Evolutionary conservation across 2,888 invertebrate genomes (phyloP).

Genomic region (Helobdella robusta): DNA sequence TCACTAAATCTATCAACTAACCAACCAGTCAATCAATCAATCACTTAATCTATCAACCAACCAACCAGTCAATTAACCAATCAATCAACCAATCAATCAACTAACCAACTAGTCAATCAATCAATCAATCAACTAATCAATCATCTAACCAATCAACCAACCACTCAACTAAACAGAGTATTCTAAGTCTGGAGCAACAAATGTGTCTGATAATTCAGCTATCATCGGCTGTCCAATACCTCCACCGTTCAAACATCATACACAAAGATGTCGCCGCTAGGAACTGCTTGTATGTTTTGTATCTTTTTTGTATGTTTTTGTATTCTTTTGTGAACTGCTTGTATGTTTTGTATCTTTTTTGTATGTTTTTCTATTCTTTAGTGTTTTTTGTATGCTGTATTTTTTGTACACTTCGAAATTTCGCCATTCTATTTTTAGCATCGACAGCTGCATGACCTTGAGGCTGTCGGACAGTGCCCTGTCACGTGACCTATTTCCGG

Average conservation of each 20-base stretch:
- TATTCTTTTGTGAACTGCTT: not conserved
- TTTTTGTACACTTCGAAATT: too few relatives aligned
- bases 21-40: too few relatives aligned
- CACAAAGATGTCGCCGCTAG: constrained; percentile 24
- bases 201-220: constrained; percentile 25
- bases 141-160: too few relatives aligned
- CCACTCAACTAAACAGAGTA: too few relatives aligned
- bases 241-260: constrained; percentile 13
- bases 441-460: constrained; percentile 27
- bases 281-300: constrained; percentile 22
- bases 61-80: too few relatives aligned
- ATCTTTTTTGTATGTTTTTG: not conserved
- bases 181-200: constrained; percentile 19
- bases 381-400: too few relatives aligned
- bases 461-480: constrained; percentile 24
- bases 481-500: constrained; percentile 23
- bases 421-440: too few relatives aligned
- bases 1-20: too few relatives aligned
- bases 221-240: constrained; percentile 20
- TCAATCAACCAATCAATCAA: too few relatives aligned
- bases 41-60: too few relatives aligned
- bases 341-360: not conserved
- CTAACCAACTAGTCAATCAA: too few relatives aligned
- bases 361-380: not conserved
- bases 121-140: too few relatives aligned